Evolutionary conservation across 2,888 invertebrate genomes (phyloP), one percentile per base, ranked within the genome.

Genomic region (Dolomedes plantarius): DNA sequence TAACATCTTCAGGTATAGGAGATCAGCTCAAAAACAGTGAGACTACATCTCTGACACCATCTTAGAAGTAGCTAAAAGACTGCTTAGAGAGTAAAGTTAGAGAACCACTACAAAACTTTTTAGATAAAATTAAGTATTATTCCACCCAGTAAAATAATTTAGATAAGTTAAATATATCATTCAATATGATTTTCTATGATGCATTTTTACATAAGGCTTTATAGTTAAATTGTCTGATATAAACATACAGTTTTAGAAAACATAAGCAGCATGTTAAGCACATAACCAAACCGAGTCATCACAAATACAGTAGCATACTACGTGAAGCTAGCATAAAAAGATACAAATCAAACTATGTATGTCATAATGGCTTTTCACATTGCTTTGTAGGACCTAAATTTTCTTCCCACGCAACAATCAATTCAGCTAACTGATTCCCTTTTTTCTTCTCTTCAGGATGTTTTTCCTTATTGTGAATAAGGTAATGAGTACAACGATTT

Each of bases 351-450:
- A 73, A 23, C 69, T 80, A 86, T 76, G 76, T 86, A 69, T 86
- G 86, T 86, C 86, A 87, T 87, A 87, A 87, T 9, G 87, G 87
- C 74, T 87, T 87, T 39, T 87, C 87, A 64, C 87, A 87, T 31
- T 81, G 81, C 62, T 79, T 87, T 36, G 87, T 71, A 68, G 81
- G 39, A 46, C 81, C 78, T 69, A 82, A 6, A 74, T 82, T 81
- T 23, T 87, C 87, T 19, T 87, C 87, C 87, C 87, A 87, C 0
- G 87, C 87, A 28, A 87, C 87, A 36, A 87, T 79, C 64, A 87
- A 65, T 46, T 78, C 82, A 50, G 75, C 46, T 1, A 81, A 64
- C 62, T 76, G 81, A n/a, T 65, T 81, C 16, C 50, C 39, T 73
- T 81, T 87, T 68, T 77, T 77, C 41, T 87, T 87, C 36, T 81